phyloP scores from a whole-genome alignment of 2,888 invertebrate species.

The Hipparchia semele region DNA sequence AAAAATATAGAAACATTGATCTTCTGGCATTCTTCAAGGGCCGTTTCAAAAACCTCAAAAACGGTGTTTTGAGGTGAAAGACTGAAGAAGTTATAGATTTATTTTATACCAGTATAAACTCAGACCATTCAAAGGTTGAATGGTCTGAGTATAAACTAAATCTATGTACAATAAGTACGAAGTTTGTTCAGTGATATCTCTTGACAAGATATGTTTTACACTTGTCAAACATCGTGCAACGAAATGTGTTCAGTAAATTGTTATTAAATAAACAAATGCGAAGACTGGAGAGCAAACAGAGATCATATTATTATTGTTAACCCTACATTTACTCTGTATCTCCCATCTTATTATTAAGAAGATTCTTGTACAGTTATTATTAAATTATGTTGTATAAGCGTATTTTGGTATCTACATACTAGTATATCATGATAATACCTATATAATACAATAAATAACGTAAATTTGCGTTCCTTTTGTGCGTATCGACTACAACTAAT shows the following conservation, averaged over 20 bases:
- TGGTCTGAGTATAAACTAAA: too few relatives aligned
- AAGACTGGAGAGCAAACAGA: conserved; percentile 57
- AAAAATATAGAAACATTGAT: neutral
- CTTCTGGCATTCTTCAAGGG: neutral
- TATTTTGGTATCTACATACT: conserved; percentile 38
- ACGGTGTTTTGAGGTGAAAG: conserved; percentile 24
- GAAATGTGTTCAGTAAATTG: conserved; percentile 31
- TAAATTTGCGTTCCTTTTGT: conserved; percentile 24
- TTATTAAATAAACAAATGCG: conserved; percentile 49
- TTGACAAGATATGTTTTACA: conserved; percentile 36
- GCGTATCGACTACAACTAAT: conserved; percentile 49
- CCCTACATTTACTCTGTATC: conserved; percentile 32
- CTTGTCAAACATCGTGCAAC: conserved; percentile 37
- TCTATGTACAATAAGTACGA: neutral
- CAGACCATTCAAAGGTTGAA: too few relatives aligned
- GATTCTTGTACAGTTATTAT: conserved; percentile 27
- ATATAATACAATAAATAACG: conserved; percentile 41
- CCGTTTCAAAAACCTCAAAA: conserved; percentile 6
- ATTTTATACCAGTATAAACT: too few relatives aligned
- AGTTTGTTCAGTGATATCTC: conserved; percentile 38
- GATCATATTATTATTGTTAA: conserved; percentile 50
- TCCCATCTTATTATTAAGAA: conserved; percentile 20
- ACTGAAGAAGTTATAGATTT: neutral
- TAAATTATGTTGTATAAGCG: conserved; percentile 43
- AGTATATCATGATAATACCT: conserved; percentile 26